Conservation (phyloP, 2,113 vertebrate genomes). For the Neodon shergylaensis region DNA sequence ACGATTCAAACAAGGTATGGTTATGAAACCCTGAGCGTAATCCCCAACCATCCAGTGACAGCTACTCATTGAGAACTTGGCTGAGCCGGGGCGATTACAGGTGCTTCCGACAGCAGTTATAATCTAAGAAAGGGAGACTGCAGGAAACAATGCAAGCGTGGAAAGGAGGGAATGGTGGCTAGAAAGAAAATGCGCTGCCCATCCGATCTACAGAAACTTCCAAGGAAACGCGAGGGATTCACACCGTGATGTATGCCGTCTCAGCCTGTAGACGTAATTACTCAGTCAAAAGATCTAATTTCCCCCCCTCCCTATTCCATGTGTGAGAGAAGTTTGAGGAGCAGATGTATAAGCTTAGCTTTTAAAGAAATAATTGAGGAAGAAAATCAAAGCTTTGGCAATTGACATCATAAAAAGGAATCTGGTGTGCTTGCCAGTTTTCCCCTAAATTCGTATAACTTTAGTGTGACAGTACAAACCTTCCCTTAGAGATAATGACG, state of each 20-base stretch:
- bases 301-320: background rate
- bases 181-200: background rate
- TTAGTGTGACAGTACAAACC: background rate
- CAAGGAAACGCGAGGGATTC: background rate
- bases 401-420: background rate
- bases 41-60: background rate
- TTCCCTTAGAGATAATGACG: background rate
- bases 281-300: background rate
- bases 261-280: background rate
- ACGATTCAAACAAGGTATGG: background rate
- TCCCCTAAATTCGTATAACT: background rate
- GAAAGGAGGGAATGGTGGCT: background rate
- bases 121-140: background rate
- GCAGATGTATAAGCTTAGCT: background rate
- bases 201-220: background rate
- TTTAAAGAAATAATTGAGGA: slow-evolving; percentile 12
- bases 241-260: background rate
- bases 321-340: background rate
- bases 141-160: background rate
- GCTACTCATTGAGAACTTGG: background rate
- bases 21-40: background rate
- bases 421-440: background rate
- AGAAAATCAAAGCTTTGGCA: slow-evolving; percentile 13
- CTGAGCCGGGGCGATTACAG: background rate
- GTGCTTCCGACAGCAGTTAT: background rate